Percentiles rank a stretch among this genome's conserved stretches.
Conservation (phyloP, 2,797 vertebrate genomes). For the Oophaga sylvatica region DNA sequence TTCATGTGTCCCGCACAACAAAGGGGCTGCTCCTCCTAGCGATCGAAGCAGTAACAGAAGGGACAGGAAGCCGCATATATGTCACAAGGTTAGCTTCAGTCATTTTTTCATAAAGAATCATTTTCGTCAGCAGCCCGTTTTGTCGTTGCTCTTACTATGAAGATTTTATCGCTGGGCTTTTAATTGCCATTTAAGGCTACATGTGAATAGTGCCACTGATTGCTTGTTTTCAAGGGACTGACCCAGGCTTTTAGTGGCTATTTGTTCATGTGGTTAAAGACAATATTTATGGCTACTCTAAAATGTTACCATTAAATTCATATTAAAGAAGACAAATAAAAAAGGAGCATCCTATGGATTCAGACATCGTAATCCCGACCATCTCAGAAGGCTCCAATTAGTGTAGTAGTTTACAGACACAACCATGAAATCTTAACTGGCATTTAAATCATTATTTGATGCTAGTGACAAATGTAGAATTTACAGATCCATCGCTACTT, state of each 20-base stretch:
- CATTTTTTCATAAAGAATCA: neutral
- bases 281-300: neutral
- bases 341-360: slow-evolving; percentile 28
- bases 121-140: neutral
- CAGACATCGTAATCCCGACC: neutral
- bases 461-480: slow-evolving; percentile 45
- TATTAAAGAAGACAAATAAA: neutral
- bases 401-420: slow-evolving; percentile 16
- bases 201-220: neutral
- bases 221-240: neutral
- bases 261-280: neutral
- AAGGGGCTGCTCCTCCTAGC: too few species aligned
- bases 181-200: neutral
- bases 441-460: slow-evolving; percentile 35
- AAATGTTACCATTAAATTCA: neutral
- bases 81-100: neutral
- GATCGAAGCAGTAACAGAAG: too few species aligned
- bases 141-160: neutral
- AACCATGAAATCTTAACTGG: slow-evolving; percentile 43
- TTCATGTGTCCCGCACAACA: too few species aligned
- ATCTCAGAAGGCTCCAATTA: slow-evolving; percentile 39
- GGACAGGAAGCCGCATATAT: neutral
- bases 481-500: slow-evolving; percentile 33
- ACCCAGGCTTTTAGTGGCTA: neutral
- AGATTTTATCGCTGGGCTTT: neutral